Conservation (phyloP, 2,797 vertebrate species). For the Tokudaia tokunoshimensis region DNA sequence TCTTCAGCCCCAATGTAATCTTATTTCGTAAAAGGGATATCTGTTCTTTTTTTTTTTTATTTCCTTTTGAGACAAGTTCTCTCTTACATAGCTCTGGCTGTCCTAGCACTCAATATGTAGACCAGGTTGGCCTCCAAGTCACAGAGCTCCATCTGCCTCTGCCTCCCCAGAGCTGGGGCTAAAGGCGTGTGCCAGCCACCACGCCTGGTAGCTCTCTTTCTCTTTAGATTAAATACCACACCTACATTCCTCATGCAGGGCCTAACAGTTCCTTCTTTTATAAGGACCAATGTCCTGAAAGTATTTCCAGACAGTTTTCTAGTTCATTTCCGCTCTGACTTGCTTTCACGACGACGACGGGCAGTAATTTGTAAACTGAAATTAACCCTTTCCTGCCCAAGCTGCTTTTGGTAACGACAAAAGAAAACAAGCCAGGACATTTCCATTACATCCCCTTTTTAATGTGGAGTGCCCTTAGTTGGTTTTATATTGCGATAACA, state of each 20-base stretch:
- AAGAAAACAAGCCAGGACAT: neutral
- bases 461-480: neutral
- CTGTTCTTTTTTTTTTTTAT: neutral
- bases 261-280: neutral
- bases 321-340: neutral
- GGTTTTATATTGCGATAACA: neutral
- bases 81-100: neutral
- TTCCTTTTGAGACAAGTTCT: neutral
- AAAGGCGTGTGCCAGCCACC: neutral
- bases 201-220: neutral
- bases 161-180: neutral
- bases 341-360: neutral
- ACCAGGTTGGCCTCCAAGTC: neutral
- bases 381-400: neutral
- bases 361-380: neutral
- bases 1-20: neutral
- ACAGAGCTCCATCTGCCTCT: neutral
- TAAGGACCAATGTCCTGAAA: neutral
- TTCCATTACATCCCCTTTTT: neutral
- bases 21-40: neutral
- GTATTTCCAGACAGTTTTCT: conserved; percentile 11
- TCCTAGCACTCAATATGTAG: neutral
- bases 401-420: neutral
- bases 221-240: neutral
- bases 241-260: neutral